Evolutionary conservation across 2,797 vertebrate genomes (phyloP), one percentile per base, ranked within the genome.

Genomic region (Clarias pachynema): DNA sequence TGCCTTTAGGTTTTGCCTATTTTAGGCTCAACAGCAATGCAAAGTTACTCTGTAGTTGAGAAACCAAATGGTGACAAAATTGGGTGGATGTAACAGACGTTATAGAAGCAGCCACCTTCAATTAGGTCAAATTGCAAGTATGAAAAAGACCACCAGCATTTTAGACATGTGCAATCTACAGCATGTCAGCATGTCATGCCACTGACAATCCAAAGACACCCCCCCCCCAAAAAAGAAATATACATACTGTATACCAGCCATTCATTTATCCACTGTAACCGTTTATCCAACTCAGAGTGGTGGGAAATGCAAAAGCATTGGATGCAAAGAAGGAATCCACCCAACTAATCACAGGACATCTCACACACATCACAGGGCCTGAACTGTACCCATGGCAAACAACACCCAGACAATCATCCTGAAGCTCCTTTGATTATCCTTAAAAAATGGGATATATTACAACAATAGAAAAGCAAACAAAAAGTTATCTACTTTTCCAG

Each of bases 61-160:
- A 79, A 65, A 80, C 24, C 78, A 49, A 80, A 65, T 49, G 78
- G 78, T 80, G 60, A 80, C 37, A 80, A 22, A 66, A 80, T 53
- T 44, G 60, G 34, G 9, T 57, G 68, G 8, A 74, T 84, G 49
- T 56, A 79, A 79, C 56, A 29, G 9, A 62, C 7, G 8, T 70
- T 80, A 74, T 68, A 81, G 74, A 74, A 37, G 40, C 57, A 53
- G 31, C 49, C 37, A 9, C 74, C 78, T 86, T 87, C 88, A 83
- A 90, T 88, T 85, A 85, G 69, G 59, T 79, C 70, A 56, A 81
- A 85, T 87, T 86, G 86, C 63, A 85, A 86, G 81, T 70, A 49
- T 72, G 31, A 6, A 34, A 16, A n/a, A 79, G 86, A 81, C 86
- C 80, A 75, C 72, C 79, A 68, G 31, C 72, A 73, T 75, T 40